Evolutionary conservation across 1,140 invertebrate genomes (phyloP), one percentile per base, ranked within the genome.

Genomic region (Akabosia matsudoensis): DNA sequence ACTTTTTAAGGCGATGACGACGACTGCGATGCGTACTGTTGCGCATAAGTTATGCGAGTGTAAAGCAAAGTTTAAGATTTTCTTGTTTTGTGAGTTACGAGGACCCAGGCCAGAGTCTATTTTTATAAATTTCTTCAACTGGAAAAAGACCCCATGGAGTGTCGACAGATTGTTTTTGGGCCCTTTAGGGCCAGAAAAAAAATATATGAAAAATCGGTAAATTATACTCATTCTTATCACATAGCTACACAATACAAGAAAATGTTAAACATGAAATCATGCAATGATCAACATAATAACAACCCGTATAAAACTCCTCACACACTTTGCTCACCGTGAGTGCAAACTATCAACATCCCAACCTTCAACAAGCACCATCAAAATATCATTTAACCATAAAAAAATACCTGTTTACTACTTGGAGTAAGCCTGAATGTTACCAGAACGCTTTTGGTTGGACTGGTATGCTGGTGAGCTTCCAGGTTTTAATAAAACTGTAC

Each of bases 181-280:
- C 75, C 76, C 79, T 77, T 80, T 80, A 77, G 79, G 79, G 79
- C 72, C 76, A 67, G 31, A 7, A 67, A 67, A 56, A 67, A 76
- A 71, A 80, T n/a, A n/a, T n/a, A n/a, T 80, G 79, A 80, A 80
- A 78, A 80, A 80, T 80, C 75, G 77, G 77, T 77, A 80, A 80
- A 80, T 80, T 80, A 80, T 80, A 77, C 79, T 75, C 61, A 45
- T 28, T 45, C 37, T 37, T 51, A 37, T 72, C 70, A 72, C 33
- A 72, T n/a, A 1, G 13, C 26, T 72, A 28, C 13, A 64, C 56
- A 24, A 22, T n/a, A n/a, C n/a, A 70, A 61, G 24, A 61, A 61
- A 61, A 67, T 67, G 30, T 67, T 67, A 16, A 16, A 61, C 54
- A 61, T 24, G 14, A 14, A 24, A 4, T 30, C 30, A 3, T 67